Base-by-base conservation (phyloP, 2,113 vertebrate genomes). In the Deroptyus accipitrinus region DNA sequence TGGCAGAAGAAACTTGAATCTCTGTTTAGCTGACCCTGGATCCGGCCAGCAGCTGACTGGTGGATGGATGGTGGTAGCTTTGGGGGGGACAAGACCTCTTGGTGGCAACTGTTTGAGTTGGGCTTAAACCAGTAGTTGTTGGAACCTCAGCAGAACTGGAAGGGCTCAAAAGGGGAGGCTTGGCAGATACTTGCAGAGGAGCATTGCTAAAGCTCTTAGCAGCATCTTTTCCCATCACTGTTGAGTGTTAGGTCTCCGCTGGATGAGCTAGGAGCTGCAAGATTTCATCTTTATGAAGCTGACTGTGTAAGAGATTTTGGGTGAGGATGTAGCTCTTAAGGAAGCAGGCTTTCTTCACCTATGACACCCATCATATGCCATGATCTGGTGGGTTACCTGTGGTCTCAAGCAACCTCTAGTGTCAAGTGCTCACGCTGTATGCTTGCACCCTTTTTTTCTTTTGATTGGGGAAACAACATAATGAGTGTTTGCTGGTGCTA, bases 381-480 rank as follows among this genome's bases (percentile, higher is more conserved):
- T 0, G 11, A 12, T 76, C 33, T 24, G 19, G 12, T 41, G 67
- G 49, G 15, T 85, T 82, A 49, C 51, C 69, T 92, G 52, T 84
- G 78, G 83, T 92, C 93, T 92, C 75, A 86, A 88, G 87, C 91
- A 92, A 3, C 79, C 95, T 91, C 78, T 92, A 93, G 94, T 91
- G 93, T 86, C 85, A 94, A 73, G 42, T 41, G 17, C 37, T 19
- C 69, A 17, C 23, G 78, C n/a, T 67, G 31, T 89, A n/a, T 1
- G 2, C 44, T 72, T 90, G 31, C 7, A 85, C 31, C 19, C 44
- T 57, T 1, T 48, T 87, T 89, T 82, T 62, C 18, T 68, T 81
- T 78, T 92, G 22, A 3, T 41, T 31, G 19, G 42, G 10, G 6
- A 52, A 48, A 20, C 18, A 22, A 9, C 28, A 13, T 25, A 49